Evolutionary conservation across 1,140 invertebrate species (phyloP).

Genomic region (Neelides sp.): DNA sequence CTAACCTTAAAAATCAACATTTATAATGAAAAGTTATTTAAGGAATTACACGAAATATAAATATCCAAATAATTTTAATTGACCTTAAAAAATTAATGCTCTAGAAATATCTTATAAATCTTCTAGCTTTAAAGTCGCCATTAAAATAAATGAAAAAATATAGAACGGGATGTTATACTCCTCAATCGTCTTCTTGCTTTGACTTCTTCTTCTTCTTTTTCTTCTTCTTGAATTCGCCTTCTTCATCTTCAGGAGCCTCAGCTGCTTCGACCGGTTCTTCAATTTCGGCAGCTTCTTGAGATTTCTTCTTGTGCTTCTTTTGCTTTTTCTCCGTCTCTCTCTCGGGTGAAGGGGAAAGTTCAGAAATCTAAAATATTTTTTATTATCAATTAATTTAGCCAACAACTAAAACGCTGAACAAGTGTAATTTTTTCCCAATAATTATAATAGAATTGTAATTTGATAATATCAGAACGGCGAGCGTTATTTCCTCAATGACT

Average conservation of each 20-base stretch:
- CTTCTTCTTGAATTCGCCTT: conserved; percentile 32
- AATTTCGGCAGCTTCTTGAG: conserved; percentile 19
- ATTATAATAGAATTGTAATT: not conserved
- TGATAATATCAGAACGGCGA: not conserved
- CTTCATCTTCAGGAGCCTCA: conserved; percentile 30
- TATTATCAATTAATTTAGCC: conserved; percentile 1
- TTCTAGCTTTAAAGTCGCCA: not conserved
- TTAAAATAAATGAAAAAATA: conserved; percentile 2
- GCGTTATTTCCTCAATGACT: not conserved
- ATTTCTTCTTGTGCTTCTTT: conserved; percentile 34
- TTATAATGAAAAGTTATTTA: no score
- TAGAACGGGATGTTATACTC: not conserved
- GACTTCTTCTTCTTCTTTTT: conserved; percentile 36
- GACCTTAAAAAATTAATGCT: not conserved
- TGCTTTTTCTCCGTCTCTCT: conserved; percentile 14
- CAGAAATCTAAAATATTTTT: conserved; percentile 6
- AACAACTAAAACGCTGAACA: not conserved
- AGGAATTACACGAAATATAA: no score
- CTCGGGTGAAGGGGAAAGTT: conserved; percentile 13
- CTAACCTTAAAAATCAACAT: no score
- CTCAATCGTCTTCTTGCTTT: conserved; percentile 20
- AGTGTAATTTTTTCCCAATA: not conserved
- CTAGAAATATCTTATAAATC: not conserved
- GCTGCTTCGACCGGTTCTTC: conserved; percentile 18
- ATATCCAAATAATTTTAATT: no score